Evolutionary conservation across 2,113 vertebrate genomes (phyloP).

Genomic region (Camelus bactrianus): DNA sequence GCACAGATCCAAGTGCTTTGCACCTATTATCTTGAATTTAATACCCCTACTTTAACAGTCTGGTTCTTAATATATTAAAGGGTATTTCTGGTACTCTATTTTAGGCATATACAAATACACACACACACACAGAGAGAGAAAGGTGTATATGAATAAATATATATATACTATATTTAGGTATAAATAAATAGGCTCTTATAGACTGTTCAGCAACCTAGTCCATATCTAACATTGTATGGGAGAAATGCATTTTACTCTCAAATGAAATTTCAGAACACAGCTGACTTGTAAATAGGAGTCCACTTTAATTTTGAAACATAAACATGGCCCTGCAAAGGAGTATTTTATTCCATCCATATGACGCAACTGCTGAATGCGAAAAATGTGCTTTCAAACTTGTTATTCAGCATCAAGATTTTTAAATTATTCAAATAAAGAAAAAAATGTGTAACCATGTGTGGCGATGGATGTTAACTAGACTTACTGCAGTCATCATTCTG

Average conservation of each 20-base stretch:
- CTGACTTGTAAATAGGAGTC: neutral
- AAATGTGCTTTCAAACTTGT: neutral
- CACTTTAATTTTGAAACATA: neutral
- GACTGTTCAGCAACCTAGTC: neutral
- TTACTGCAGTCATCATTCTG: neutral
- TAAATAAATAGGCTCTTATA: neutral
- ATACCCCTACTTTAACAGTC: neutral
- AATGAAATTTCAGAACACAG: neutral
- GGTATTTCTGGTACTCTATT: neutral
- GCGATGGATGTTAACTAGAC: neutral
- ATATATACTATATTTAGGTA: neutral
- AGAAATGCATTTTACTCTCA: conserved; percentile 5
- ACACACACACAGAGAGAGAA: neutral
- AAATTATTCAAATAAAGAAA: neutral
- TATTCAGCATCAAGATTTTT: neutral
- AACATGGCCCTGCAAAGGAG: neutral
- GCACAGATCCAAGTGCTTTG: neutral
- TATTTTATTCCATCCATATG: neutral
- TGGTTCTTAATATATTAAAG: neutral
- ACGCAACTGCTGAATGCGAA: neutral
- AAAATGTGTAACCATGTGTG: neutral
- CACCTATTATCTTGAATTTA: neutral
- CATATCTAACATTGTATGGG: neutral
- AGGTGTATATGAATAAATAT: neutral
- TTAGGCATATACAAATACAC: neutral